Evolutionary conservation across 2,113 vertebrate species (phyloP), one percentile per base, ranked within the genome.

Genomic region (Scytalopus superciliaris): DNA sequence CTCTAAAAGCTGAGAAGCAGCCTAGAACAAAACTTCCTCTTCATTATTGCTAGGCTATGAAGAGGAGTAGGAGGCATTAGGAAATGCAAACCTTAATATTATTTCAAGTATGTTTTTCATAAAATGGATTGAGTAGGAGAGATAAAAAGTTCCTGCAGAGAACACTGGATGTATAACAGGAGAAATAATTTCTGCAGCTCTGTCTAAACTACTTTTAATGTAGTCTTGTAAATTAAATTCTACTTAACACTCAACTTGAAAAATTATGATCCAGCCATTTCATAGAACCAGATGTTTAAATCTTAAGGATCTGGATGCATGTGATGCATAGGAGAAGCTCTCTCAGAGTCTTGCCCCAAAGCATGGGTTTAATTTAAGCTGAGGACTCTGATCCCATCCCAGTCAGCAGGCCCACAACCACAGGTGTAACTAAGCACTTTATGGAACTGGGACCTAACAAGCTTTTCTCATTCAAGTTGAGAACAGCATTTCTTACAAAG

Each of bases 81-180:
- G 53, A 93, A 97, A 93, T 69, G 31, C n/a, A 88, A 73, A 31
- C 12, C 50, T 80, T 35, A 81, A 74, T 50, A 31, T 81, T 95
- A 66, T 81, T 95, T 88, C 84, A 81, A 66, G 35, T 88, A 40
- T 5, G 10, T 60, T 84, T 94, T 95, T 96, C 83, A 42, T 87
- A 42, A 88, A 39, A 83, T 64, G 70, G 68, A 52, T 62, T 87
- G 84, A 95, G 89, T 74, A 89, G 60, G 86, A 93, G 40, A 76
- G 33, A 63, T 27, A 57, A 81, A 80, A 92, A 74, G 19, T 90
- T 96, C 59, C 79, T 72, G 39, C 12, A 7, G n/a, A 70, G 85
- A 95, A 49, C n/a, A 77, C 39, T 67, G 57, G 18, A 42, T 78
- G 27, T 59, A 28, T 76, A 80, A 56, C 76, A 77, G 21, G 15